Base-by-base conservation (phyloP, 2,797 vertebrate genomes). In the Apogon talboti region DNA sequence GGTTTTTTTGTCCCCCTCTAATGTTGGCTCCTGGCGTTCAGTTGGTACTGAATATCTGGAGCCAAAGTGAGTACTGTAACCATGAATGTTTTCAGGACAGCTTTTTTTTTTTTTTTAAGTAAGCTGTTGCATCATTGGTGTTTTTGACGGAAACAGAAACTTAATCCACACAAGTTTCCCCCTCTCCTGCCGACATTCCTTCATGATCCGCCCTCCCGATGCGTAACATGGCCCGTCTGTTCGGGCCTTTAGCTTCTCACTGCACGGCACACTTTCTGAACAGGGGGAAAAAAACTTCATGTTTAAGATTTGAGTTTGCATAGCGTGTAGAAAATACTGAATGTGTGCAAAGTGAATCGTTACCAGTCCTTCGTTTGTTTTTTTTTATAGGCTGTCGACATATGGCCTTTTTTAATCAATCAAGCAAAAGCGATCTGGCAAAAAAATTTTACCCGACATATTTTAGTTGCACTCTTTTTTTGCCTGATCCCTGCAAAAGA, bases 241-340 rank as follows among this genome's bases (percentile, higher is more conserved):
- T 66, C 63, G 60, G 76, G 70, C 68, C 76, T 79, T 68, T 81
- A 65, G 69, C 78, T 81, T 74, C 43, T 76, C 56, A 81, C 83
- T 91, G 86, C 88, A 90, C 86, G 81, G 62, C 76, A 79, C 86
- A 81, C 79, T 81, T 85, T 80, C 65, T 73, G 66, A 90, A 86
- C 60, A 79, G 83, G 59, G 70, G 68, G 71, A 66, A n/a, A 74
- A 60, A 41, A 45, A 4, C 16, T 38, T 71, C 47, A 8, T 47
- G 56, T 74, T 78, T 62, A 54, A 60, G 41, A 74, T 79, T 79
- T 52, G 24, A 54, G 56, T 84, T 77, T 78, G 72, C 19, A 43
- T 87, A 74, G 53, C 66, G 30, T 42, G 76, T 90, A 82, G 75
- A 81, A 75, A 76, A 73, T 48, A 56, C 33, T 86, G 90, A 92